Evolutionary conservation across 2,797 vertebrate species (phyloP), one percentile per base, ranked within the genome.

Genomic region (Coreius guichenoti): DNA sequence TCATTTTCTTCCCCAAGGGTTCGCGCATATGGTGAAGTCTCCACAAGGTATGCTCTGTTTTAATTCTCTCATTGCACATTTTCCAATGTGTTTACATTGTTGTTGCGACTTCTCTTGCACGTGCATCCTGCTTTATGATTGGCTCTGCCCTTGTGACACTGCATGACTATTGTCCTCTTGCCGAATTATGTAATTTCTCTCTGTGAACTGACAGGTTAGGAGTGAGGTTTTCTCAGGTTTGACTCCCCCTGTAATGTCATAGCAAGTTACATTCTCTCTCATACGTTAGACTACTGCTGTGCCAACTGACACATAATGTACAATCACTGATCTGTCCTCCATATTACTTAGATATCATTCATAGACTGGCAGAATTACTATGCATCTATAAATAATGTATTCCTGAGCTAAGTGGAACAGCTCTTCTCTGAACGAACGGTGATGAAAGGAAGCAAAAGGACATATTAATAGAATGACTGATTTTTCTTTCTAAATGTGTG

Each of bases 1-100:
- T 89, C 83, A 90, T 87, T 90, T 58, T 92, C 90, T 89, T 88
- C 87, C 82, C 90, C 72, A 98, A 99, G 98, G 97, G 94, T 95
- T 99, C 92, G 96, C 97, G 91, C 97, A 99, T 92, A 95, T 97
- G 93, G 96, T 98, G 96, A 97, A 99, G 97, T 92, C 96, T 93
- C 98, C 98, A 93, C 98, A 98, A 99, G 98, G 98, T 99, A 98
- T 93, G 96, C 78, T 88, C 88, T 90, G 87, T 84, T 83, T 85
- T 29, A 43, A 76, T 89, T 67, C 31, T 83, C 36, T 76, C 49
- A 69, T 31, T 26, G 31, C 72, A 65, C 63, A 73, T 65, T 49
- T 67, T 85, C 36, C 36, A 78, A 16, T 80, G 54, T 86, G 54
- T 82, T 81, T 81, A 29, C 14, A 83, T 61, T 43, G 74, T 63